Evolutionary conservation across 35 echinoderm and acorn worm species (phyloP).

Genomic region (Chiridota heheva): DNA sequence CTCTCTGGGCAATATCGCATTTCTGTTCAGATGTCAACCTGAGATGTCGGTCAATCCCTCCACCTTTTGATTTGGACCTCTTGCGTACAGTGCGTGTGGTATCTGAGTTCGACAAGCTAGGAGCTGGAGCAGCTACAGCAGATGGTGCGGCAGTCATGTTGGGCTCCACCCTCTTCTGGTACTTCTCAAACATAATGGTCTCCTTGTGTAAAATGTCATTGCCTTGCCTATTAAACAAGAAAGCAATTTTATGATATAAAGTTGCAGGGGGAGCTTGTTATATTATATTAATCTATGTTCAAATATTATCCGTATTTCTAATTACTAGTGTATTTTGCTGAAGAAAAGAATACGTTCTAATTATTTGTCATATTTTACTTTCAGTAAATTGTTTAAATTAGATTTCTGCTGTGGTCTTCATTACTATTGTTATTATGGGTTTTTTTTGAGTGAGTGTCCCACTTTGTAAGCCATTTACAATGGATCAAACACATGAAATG

Average conservation of each 20-base stretch:
- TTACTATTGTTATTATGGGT: too few relatives aligned
- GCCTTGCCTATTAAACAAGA: constrained; percentile 54
- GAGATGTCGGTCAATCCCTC: constrained; percentile 85
- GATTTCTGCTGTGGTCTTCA: neutral
- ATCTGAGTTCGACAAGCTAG: constrained; percentile 80
- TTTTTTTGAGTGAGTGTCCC: too few relatives aligned
- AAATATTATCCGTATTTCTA: neutral
- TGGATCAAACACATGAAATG: too few relatives aligned
- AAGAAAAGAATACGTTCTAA: neutral
- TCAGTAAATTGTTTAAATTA: neutral
- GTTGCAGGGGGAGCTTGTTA: neutral
- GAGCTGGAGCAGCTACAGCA: constrained; percentile 55
- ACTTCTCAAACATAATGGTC: constrained; percentile 98
- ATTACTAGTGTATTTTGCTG: neutral
- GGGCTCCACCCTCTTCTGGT: constrained; percentile 92
- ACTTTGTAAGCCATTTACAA: too few relatives aligned
- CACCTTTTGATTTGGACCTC: constrained; percentile 86
- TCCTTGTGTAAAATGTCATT: constrained; percentile 88
- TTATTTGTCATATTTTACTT: neutral
- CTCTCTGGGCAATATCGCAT: constrained; percentile 96
- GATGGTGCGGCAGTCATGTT: constrained; percentile 65
- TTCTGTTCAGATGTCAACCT: constrained; percentile 93
- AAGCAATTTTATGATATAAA: neutral
- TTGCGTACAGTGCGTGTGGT: constrained; percentile 76
- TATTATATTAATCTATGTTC: neutral